phyloP scores from a whole-genome alignment of 1,140 invertebrate species.

The Heliothis virescens region DNA sequence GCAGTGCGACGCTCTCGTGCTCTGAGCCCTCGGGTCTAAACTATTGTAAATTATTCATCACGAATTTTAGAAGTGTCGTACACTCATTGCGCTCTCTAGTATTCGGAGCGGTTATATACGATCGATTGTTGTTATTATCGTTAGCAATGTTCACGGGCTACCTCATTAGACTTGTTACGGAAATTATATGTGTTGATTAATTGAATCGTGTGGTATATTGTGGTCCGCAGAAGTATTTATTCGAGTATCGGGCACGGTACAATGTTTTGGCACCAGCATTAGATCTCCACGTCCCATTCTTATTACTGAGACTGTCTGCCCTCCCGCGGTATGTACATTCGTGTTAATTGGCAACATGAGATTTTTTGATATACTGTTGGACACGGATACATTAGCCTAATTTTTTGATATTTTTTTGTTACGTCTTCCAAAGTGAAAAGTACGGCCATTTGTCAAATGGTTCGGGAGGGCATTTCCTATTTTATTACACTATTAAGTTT shows the following conservation, averaged over 20 bases:
- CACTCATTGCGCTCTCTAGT: slow-evolving; percentile 38
- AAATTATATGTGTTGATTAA: slow-evolving; percentile 47
- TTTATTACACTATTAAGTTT: slow-evolving; percentile 80
- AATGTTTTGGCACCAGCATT: slow-evolving; percentile 55
- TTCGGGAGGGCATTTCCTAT: slow-evolving; percentile 81
- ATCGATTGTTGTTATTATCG: slow-evolving; percentile 45
- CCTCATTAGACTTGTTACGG: slow-evolving; percentile 55
- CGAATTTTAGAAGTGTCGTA: slow-evolving; percentile 25
- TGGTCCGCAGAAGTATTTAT: slow-evolving; percentile 49
- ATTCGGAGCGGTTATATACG: slow-evolving; percentile 41
- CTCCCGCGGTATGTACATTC: slow-evolving; percentile 45
- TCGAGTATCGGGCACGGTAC: slow-evolving; percentile 30
- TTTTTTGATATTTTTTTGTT: slow-evolving; percentile 68
- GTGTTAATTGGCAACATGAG: slow-evolving; percentile 42
- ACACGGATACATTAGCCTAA: slow-evolving; percentile 55
- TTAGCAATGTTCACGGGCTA: slow-evolving; percentile 50
- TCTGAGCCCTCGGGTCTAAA: neutral
- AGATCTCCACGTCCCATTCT: slow-evolving; percentile 47
- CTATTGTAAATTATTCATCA: slow-evolving; percentile 40
- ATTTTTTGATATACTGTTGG: slow-evolving; percentile 42
- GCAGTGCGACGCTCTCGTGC: too few species aligned
- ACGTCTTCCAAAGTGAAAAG: slow-evolving; percentile 77
- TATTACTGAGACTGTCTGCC: slow-evolving; percentile 51
- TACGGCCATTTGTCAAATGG: slow-evolving; percentile 69
- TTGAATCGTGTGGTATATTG: slow-evolving; percentile 43